phyloP scores from a whole-genome alignment of 2,797 vertebrate species.

The Florisuga fusca region DNA sequence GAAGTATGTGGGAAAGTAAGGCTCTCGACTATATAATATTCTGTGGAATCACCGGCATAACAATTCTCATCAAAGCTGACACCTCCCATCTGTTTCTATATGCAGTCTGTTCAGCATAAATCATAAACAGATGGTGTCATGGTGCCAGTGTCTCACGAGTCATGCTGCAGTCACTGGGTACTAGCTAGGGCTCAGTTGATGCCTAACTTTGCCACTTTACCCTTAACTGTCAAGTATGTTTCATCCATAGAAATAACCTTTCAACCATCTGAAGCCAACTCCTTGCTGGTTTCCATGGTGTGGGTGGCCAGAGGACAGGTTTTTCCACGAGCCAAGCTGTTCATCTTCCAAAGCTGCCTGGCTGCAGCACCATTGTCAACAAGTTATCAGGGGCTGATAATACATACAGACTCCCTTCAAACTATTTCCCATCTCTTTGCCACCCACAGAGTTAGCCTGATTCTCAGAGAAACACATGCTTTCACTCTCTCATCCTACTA shows the following conservation, averaged over 20 bases:
- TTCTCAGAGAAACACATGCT: constrained; percentile 42
- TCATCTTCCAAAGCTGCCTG: constrained; percentile 51
- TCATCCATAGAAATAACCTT: constrained; percentile 63
- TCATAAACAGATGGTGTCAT: constrained; percentile 57
- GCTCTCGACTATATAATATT: not conserved
- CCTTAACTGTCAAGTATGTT: constrained; percentile 25
- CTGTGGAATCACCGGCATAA: constrained; percentile 28
- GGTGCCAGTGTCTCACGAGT: constrained; percentile 58
- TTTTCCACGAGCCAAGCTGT: constrained; percentile 51
- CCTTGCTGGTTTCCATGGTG: constrained; percentile 27
- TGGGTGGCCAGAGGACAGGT: constrained; percentile 52
- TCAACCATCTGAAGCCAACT: constrained; percentile 50
- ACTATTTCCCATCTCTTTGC: constrained; percentile 53
- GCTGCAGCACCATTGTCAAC: constrained; percentile 49
- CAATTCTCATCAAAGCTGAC: constrained; percentile 58
- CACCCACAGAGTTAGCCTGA: constrained; percentile 44
- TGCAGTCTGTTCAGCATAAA: constrained; percentile 54
- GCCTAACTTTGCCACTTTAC: constrained; percentile 38
- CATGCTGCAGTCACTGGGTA: constrained; percentile 6
- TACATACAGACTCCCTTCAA: constrained; percentile 27
- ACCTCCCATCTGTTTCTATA: constrained; percentile 68
- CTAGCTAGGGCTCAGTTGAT: constrained; percentile 5
- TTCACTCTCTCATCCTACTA: constrained; percentile 23
- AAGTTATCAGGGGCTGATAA: constrained; percentile 61
- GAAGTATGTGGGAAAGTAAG: constrained; percentile 35